Evolutionary conservation across 1,140 invertebrate species (phyloP).

Genomic region (Varroa destructor): DNA sequence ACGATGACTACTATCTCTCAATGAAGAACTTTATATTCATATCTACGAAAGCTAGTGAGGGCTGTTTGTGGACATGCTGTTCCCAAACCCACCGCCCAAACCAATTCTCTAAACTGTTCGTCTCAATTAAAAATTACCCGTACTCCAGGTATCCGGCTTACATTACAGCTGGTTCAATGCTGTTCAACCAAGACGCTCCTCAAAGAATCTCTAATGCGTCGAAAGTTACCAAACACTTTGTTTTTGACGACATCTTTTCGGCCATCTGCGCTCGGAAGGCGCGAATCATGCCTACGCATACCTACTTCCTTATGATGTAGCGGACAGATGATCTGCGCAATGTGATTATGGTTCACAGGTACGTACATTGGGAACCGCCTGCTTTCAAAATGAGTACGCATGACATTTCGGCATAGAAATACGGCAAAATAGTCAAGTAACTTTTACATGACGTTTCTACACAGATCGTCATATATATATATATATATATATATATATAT

Average conservation of each 20-base stretch:
- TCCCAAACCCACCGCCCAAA: constrained; percentile 55
- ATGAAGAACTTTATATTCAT: constrained; percentile 58
- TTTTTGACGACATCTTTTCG: constrained; percentile 37
- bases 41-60: constrained; percentile 40
- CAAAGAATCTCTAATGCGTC: constrained; percentile 35
- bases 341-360: constrained; percentile 73
- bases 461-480: too few relatives aligned
- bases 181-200: constrained; percentile 54
- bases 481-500: too few relatives aligned
- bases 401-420: not conserved
- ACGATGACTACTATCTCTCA: constrained; percentile 85
- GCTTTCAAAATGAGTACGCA: not conserved
- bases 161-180: constrained; percentile 69
- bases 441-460: too few relatives aligned
- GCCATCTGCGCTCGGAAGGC: constrained; percentile 36
- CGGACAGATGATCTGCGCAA: constrained; percentile 50
- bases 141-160: constrained; percentile 76
- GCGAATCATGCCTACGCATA: constrained; percentile 46
- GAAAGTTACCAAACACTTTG: constrained; percentile 35
- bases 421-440: too few relatives aligned
- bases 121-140: constrained; percentile 68
- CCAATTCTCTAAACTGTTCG: constrained; percentile 67
- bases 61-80: constrained; percentile 64
- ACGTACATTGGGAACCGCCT: constrained; percentile 39
- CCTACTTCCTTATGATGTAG: constrained; percentile 66